Base-by-base conservation (phyloP, 1,140 invertebrate genomes). In the Heterodera carotae region DNA sequence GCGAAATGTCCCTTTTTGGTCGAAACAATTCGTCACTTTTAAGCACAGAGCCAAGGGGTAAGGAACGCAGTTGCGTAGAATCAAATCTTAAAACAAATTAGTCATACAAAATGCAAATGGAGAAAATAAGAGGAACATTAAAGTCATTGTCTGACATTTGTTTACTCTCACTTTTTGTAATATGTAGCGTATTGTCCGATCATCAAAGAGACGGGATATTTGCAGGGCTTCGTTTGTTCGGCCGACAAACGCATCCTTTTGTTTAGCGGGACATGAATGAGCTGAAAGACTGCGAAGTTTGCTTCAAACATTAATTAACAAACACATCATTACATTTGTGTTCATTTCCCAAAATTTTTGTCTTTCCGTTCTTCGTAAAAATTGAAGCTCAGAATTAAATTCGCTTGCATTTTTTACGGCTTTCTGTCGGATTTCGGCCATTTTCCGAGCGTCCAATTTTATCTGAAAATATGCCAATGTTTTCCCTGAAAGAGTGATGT, bases 181-280 rank as follows among this genome's bases (percentile, higher is more conserved):
- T 75, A 27, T 22, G 75, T 71, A 0, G 70, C 59, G 56, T 68
- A 83, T 67, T 83, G 82, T 8, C 80, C 73, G 27, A 75, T 75
- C 48, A 84, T 56, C 62, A 83, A 60, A 60, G 76, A 79, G 5
- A 84, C 83, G 15, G 82, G 82, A 76, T 84, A 83, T 6, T 72
- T 27, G 0, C 81, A 75, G 29, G 76, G 70, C 18, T 74, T 62
- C n/a, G 83, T 73, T 7, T 48, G 68, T 39, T 84, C 80, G 2
- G 53, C 66, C 1, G 36, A 25, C 72, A 81, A 56, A 15, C 79
- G 53, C 64, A 59, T 29, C 79, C 79, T 81, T 53, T 74, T 70
- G 31, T 79, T 79, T 7, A 60, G 29, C 43, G 78, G 77, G 22
- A 79, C 81, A 36, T 79, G 78, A 31, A 79, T 80, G 4, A 79